Evolutionary conservation across 2,113 vertebrate species (phyloP), one percentile per base, ranked within the genome.

Genomic region (Anoplopoma fimbria): DNA sequence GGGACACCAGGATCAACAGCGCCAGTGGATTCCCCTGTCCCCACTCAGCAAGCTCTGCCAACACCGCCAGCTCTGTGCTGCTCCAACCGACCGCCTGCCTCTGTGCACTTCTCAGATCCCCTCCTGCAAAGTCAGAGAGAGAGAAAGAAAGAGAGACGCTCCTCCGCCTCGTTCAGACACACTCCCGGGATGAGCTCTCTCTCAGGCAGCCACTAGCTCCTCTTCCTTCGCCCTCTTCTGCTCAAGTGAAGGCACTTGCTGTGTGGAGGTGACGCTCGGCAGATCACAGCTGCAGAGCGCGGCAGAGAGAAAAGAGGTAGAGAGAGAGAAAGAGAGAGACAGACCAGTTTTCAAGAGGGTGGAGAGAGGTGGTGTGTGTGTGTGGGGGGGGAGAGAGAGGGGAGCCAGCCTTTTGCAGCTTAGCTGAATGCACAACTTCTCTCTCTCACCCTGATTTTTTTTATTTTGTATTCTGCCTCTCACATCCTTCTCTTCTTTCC

Each of bases 351-450:
- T 89, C 77, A 69, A 90, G 88, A 77, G 81, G 88, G 91, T 88
- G 88, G 85, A 87, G 87, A 88, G 70, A 87, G 61, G 31, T n/a
- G n/a, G n/a, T n/a, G n/a, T n/a, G n/a, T n/a, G n/a, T n/a, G 34
- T 19, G 72, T 74, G 47, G 23, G 33, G 67, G 79, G 72, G 79
- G 65, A 45, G 61, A 79, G 67, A 80, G n/a, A 33, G 75, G 68
- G 51, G 84, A 86, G 90, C 77, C 87, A 85, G 77, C 71, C 62
- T 85, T 90, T 86, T 89, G 85, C 87, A 89, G 90, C 88, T 90
- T 85, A 87, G 90, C 89, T 91, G 88, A 93, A 94, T 93, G 94
- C 88, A 92, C 86, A 92, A 93, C 90, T 94, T 93, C 90, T 89
- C 85, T 75, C 85, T 73, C 84, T 87, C 87, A 79, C 76, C 47